Evolutionary conservation across 2,113 vertebrate species (phyloP).

Genomic region (Pelusios castaneus): DNA sequence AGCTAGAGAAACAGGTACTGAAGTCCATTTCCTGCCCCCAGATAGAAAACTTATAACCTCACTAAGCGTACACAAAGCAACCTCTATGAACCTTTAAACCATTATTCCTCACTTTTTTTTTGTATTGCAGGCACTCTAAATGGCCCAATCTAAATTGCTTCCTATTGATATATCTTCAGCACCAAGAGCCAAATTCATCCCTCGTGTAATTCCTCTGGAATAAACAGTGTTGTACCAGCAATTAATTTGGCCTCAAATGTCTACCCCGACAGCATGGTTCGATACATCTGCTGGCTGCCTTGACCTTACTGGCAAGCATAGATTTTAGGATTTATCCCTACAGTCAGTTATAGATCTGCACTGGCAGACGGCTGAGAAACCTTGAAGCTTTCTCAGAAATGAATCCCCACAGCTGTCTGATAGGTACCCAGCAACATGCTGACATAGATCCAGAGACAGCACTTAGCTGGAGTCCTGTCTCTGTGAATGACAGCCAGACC

Average conservation of each 20-base stretch:
- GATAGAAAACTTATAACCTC: constrained; percentile 29
- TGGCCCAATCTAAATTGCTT: constrained; percentile 74
- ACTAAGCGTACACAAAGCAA: constrained; percentile 37
- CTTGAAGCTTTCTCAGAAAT: constrained; percentile 71
- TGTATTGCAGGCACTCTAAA: constrained; percentile 63
- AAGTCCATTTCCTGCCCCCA: constrained; percentile 37
- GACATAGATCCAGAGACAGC: constrained; percentile 60
- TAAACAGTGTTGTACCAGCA: constrained; percentile 50
- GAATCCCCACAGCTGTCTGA: constrained; percentile 36
- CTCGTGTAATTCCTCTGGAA: constrained; percentile 64
- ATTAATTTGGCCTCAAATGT: constrained; percentile 51
- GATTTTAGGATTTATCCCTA: constrained; percentile 75
- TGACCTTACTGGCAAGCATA: constrained; percentile 74
- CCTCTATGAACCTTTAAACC: constrained; percentile 48
- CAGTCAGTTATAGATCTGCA: constrained; percentile 71
- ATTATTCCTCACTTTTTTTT: constrained; percentile 26
- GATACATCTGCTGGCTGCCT: constrained; percentile 63
- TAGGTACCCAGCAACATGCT: constrained; percentile 22
- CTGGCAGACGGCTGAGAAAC: constrained; percentile 62
- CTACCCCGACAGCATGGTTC: constrained; percentile 66
- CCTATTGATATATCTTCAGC: constrained; percentile 74
- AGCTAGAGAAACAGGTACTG: constrained; percentile 31
- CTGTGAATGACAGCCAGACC: constrained; percentile 25
- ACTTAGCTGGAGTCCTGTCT: constrained; percentile 50
- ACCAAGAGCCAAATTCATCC: constrained; percentile 61